Conservation (phyloP, 2,113 vertebrate genomes). For the Eulacestoma nigropectus region DNA sequence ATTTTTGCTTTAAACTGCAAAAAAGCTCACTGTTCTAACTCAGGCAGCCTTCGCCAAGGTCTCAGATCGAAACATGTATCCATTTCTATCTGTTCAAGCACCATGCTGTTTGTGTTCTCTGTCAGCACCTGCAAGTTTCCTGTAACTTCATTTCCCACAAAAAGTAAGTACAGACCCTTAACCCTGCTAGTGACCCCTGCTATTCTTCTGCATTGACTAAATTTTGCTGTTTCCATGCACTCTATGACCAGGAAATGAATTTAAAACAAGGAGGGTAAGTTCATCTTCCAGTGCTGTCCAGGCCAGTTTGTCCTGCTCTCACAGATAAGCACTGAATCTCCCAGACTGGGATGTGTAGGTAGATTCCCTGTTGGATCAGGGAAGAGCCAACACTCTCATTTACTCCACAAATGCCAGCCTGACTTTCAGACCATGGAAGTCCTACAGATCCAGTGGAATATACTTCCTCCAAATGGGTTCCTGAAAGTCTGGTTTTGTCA, state of each 20-base stretch:
- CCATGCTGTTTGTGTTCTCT: no score
- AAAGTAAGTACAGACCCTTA: neutral
- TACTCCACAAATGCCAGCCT: neutral
- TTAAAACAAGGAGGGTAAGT: neutral
- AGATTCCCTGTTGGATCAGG: neutral
- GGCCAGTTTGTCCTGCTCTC: neutral
- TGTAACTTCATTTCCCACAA: no score
- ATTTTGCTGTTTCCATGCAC: neutral
- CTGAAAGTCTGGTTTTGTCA: slow-evolving; percentile 36
- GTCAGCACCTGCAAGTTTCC: no score
- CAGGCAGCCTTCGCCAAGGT: no score
- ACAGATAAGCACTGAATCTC: neutral
- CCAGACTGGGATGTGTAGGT: neutral
- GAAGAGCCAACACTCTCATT: neutral
- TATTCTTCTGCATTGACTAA: neutral
- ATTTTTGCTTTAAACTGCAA: no score
- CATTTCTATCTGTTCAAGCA: no score
- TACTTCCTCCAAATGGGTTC: neutral
- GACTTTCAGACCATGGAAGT: neutral
- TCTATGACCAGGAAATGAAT: neutral
- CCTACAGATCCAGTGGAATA: neutral
- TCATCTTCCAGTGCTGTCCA: neutral
- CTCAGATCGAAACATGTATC: no score
- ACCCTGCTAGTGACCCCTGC: fast-evolving
- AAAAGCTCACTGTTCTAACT: no score